Evolutionary conservation across 2,113 vertebrate genomes (phyloP), one percentile per base, ranked within the genome.

Genomic region (Ophiodon elongatus): DNA sequence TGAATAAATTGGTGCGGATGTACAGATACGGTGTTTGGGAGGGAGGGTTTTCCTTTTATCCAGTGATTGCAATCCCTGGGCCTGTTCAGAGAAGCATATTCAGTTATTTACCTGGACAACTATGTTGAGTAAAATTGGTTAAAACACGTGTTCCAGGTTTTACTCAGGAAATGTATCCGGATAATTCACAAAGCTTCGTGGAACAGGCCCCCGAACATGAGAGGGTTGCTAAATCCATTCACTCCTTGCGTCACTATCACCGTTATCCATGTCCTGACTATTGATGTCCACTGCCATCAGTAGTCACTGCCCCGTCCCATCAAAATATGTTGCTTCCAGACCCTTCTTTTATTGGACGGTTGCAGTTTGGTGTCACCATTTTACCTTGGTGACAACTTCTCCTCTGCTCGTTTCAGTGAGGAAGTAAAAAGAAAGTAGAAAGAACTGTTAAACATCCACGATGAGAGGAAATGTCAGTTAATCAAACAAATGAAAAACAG

Each of bases 271-370:
- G 11, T 57, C 64, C 70, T 21, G 76, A 70, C 62, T 86, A 77
- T 82, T 87, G 84, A 88, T 84, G 68, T 73, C 35, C 81, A 85
- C 82, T 90, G 89, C 89, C 85, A 17, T 72, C 73, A 75, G 74
- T 84, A 72, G 82, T 88, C 85, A 83, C 84, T 79, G 76, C 80
- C 85, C 73, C n/a, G 56, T 4, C 47, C 6, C 54, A 25, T 68
- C 72, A 11, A n/a, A 64, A 59, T 27, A 41, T 43, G 39, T 52
- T 21, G 65, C 84, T 79, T 77, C 64, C 64, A 27, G 57, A 41
- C 59, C 63, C 56, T 60, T 74, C 64, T 83, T 85, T 82, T 72
- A 84, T 88, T 88, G 82, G 82, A 82, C 63, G 13, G 31, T 45
- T 73, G 73, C 76, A 82, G 71, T 77, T 91, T 67, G 79, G 85